Evolutionary conservation across 2,797 vertebrate species (phyloP).

Genomic region (Acestrorhynchus altus): DNA sequence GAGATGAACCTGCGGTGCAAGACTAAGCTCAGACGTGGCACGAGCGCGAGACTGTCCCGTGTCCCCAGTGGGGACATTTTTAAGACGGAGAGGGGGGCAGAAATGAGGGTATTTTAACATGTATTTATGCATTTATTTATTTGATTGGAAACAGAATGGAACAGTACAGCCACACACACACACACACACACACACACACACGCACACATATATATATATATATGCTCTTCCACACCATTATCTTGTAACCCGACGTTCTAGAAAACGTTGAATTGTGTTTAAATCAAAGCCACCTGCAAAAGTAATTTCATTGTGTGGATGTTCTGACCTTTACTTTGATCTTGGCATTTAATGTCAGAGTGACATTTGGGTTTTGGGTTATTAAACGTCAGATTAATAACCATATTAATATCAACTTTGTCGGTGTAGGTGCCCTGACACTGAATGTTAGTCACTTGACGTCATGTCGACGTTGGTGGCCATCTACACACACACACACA

Average conservation of each 20-base stretch:
- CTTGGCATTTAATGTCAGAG: too few species aligned
- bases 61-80: constrained; percentile 84
- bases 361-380: too few species aligned
- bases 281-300: too few species aligned
- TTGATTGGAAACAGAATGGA: constrained; percentile 69
- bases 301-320: too few species aligned
- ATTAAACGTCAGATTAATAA: too few species aligned
- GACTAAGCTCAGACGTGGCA: constrained; percentile 83
- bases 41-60: constrained; percentile 75
- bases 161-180: constrained; percentile 15
- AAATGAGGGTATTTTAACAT: constrained; percentile 54
- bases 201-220: neutral
- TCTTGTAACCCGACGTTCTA: too few species aligned
- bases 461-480: too few species aligned
- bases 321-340: too few species aligned
- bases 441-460: too few species aligned
- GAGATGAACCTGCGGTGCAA: constrained; percentile 91
- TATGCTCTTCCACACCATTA: constrained; percentile 38
- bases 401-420: too few species aligned
- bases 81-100: constrained; percentile 78
- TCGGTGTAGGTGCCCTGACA: too few species aligned
- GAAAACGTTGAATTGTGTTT: too few species aligned
- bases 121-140: constrained; percentile 62
- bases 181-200: constrained; percentile 32
- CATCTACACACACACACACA: constrained; percentile 37